These are phyloP conservation scores for Gallinago stenura DNA, from an alignment of 2,797 vertebrate species.

Conservation along the genomic window DNA sequence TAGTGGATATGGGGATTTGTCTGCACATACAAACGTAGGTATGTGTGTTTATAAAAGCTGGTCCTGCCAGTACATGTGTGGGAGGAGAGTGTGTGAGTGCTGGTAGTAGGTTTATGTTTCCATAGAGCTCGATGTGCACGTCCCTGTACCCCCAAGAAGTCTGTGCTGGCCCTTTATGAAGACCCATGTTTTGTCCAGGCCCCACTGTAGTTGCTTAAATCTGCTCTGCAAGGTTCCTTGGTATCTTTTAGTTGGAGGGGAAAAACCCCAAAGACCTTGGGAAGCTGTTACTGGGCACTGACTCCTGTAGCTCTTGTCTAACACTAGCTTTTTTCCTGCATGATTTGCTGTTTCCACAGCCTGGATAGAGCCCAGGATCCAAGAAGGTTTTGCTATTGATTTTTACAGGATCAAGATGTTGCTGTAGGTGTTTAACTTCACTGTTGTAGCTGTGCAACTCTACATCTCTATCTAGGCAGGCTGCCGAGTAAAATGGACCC, in stretches of 20 bases:
- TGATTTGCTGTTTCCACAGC: background rate
- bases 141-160: background rate
- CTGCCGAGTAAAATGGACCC: background rate
- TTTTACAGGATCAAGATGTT: background rate
- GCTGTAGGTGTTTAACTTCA: background rate
- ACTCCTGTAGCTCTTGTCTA: background rate
- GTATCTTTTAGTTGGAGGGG: background rate
- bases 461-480: background rate
- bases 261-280: background rate
- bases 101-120: background rate
- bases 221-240: background rate
- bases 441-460: background rate
- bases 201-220: background rate
- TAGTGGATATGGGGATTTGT: background rate
- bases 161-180: background rate
- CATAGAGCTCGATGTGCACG: accelerated
- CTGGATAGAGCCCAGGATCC: background rate
- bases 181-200: background rate
- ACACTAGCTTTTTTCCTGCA: background rate
- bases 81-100: background rate
- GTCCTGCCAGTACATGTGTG: accelerated
- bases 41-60: background rate
- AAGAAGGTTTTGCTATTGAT: background rate
- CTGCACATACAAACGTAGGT: background rate
- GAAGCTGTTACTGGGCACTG: background rate